These are phyloP conservation scores for Astropecten irregularis DNA, from an alignment of 53 echinoderm and acorn worm genomes.

Conservation along the genomic window DNA sequence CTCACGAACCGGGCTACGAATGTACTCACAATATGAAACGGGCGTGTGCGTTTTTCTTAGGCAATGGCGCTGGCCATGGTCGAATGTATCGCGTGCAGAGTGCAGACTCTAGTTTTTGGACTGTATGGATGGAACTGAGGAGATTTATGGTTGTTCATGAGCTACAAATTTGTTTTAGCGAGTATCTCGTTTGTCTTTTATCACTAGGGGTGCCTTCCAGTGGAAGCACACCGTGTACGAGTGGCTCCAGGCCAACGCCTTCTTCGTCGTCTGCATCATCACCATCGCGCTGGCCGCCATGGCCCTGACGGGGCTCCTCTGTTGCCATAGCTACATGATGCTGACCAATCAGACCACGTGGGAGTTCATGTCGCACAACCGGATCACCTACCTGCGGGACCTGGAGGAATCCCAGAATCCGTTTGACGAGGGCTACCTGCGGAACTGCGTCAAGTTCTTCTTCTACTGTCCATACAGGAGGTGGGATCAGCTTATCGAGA, in stretches of 20 bases:
- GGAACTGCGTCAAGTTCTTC: conserved; percentile 87
- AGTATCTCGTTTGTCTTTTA: too few species aligned
- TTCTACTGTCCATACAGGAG: conserved; percentile 76
- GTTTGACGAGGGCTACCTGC: conserved; percentile 89
- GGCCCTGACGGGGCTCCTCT: conserved; percentile 77
- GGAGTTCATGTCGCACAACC: conserved; percentile 98
- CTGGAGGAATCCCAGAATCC: conserved; percentile 87
- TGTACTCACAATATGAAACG: too few species aligned
- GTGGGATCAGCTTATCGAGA: conserved; percentile 78
- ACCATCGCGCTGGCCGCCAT: conserved; percentile 63
- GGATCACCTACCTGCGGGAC: conserved; percentile 93
- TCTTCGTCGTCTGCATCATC: conserved; percentile 74
- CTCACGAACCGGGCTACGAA: too few species aligned
- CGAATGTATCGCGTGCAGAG: too few species aligned
- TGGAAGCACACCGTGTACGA: conserved; percentile 67
- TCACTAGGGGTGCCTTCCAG: conserved; percentile 87
- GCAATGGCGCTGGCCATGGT: too few species aligned
- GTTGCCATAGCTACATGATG: conserved; percentile 95
- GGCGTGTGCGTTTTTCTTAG: too few species aligned
- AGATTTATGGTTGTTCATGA: too few species aligned
- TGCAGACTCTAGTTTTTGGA: too few species aligned
- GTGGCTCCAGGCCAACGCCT: conserved; percentile 83
- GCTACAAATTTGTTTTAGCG: too few species aligned
- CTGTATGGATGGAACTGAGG: too few species aligned
- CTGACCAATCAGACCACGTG: conserved; percentile 93